Evolutionary conservation across 2,888 invertebrate genomes (phyloP).

Genomic region (Hydrotaea cyrtoneurina): DNA sequence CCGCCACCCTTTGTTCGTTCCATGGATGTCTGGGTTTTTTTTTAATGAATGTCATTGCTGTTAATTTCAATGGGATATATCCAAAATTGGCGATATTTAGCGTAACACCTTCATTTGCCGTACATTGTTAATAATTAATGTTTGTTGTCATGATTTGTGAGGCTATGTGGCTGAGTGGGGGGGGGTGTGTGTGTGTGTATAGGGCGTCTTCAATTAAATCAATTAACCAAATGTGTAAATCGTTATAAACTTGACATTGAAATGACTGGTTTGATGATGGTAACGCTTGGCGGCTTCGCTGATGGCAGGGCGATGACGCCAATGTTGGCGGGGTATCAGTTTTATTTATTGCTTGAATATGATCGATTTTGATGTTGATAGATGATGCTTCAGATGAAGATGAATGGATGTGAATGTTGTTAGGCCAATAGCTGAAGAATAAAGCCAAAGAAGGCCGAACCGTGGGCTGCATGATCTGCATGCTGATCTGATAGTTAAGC

Average conservation of each 20-base stretch:
- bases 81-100: not conserved
- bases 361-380: not conserved
- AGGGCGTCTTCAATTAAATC: conserved; percentile 36
- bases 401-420: too few species aligned
- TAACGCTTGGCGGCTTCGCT: too few species aligned
- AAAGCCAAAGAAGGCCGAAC: too few species aligned
- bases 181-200: not conserved
- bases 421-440: too few species aligned
- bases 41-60: not conserved
- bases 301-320: not conserved
- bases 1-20: not conserved
- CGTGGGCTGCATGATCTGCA: too few species aligned
- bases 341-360: not conserved
- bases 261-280: not conserved
- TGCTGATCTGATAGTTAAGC: too few species aligned
- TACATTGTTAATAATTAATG: not conserved
- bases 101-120: not conserved
- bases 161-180: too few species aligned
- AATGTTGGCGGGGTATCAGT: not conserved
- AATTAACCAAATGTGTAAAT: conserved; percentile 23
- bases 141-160: not conserved
- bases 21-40: not conserved
- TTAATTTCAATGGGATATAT: not conserved
- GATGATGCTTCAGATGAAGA: too few species aligned
- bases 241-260: conserved; percentile 58